Percentiles rank a stretch among this genome's conserved stretches.
Conservation (phyloP, 2,797 vertebrate genomes). For the Telmatherina bonti region DNA sequence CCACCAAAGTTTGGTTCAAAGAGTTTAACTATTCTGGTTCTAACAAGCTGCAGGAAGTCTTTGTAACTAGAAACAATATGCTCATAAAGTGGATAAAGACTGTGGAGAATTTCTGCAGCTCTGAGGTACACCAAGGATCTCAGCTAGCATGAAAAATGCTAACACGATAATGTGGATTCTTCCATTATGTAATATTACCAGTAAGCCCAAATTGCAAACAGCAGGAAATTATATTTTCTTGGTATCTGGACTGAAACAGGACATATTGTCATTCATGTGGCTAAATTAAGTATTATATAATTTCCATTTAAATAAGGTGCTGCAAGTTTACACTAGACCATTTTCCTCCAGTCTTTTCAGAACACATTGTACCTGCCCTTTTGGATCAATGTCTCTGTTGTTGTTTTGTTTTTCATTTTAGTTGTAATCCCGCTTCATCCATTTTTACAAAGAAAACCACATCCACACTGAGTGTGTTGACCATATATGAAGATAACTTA, state of each 20-base stretch:
- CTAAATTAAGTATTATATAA: too few relatives aligned
- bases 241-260: background rate
- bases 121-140: background rate
- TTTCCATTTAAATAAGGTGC: too few relatives aligned
- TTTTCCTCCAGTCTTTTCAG: conserved; percentile 36
- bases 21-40: conserved; percentile 12
- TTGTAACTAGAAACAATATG: background rate
- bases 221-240: background rate
- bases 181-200: background rate
- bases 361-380: conserved; percentile 6
- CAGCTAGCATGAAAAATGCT: background rate
- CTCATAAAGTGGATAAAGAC: background rate
- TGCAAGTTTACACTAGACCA: background rate
- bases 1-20: background rate
- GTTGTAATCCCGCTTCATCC: conserved; percentile 53
- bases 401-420: too few relatives aligned
- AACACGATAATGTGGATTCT: background rate
- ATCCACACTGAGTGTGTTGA: too few relatives aligned
- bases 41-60: conserved; percentile 13
- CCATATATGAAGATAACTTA: background rate
- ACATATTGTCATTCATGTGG: too few relatives aligned
- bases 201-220: too few relatives aligned
- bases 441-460: too few relatives aligned
- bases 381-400: conserved; percentile 50
- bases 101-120: background rate